These are phyloP conservation scores for Notolabrus celidotus DNA, from an alignment of 2,797 vertebrate species.

Conservation along the genomic window DNA sequence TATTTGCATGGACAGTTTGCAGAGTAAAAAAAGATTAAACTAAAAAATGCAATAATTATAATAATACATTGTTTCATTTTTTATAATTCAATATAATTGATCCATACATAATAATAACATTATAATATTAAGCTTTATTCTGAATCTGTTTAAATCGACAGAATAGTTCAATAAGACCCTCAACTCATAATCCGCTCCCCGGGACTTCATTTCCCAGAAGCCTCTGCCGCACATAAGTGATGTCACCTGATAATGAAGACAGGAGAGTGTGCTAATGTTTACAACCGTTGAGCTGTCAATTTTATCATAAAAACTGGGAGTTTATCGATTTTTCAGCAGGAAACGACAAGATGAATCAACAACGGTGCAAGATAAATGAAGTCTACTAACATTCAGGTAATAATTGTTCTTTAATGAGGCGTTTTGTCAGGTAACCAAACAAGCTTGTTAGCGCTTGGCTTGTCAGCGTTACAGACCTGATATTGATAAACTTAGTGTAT, in stretches of 20 bases:
- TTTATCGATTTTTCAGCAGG: constrained; percentile 34
- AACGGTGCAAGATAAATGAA: constrained; percentile 37
- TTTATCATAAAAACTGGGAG: constrained; percentile 28
- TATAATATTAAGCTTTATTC: no score
- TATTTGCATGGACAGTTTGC: no score
- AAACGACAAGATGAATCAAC: neutral
- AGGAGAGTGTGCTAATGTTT: constrained; percentile 79
- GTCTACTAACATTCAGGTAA: constrained; percentile 55
- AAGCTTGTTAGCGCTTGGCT: constrained; percentile 59
- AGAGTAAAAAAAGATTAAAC: no score
- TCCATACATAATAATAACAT: no score
- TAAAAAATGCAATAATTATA: no score
- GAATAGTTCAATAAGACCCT: no score
- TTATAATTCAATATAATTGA: no score
- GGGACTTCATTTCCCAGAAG: constrained; percentile 74
- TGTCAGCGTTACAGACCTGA: constrained; percentile 19
- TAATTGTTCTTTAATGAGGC: neutral
- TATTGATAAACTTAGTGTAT: constrained; percentile 30
- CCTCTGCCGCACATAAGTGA: constrained; percentile 50
- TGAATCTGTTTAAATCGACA: no score
- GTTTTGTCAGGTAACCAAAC: constrained; percentile 5
- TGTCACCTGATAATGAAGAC: constrained; percentile 74
- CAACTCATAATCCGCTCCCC: no score
- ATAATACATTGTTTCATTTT: no score
- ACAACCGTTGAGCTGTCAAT: constrained; percentile 62